Percentiles rank a stretch among this genome's conserved stretches.
Conservation (phyloP, 2,888 invertebrate species). For the Crepidodera aurea region DNA sequence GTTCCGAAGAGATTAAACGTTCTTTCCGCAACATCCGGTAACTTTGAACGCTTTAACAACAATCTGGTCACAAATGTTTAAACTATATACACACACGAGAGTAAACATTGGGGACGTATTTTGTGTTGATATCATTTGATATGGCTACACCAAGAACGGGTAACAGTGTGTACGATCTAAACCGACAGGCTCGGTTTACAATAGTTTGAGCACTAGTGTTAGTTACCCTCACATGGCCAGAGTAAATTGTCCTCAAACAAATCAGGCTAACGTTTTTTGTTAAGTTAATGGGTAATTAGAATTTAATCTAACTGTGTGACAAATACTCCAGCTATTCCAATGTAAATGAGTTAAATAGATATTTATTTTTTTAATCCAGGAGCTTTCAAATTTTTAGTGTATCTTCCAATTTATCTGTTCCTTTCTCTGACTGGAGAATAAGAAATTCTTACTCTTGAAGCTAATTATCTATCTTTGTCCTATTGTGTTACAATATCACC, state of each 20-base stretch:
- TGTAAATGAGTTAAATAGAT: too few relatives aligned
- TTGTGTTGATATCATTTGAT: conserved; percentile 25
- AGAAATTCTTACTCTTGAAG: too few relatives aligned
- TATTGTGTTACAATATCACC: too few relatives aligned
- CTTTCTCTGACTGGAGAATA: too few relatives aligned
- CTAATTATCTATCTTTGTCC: too few relatives aligned
- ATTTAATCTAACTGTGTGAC: too few relatives aligned
- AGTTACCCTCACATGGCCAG: conserved; percentile 8
- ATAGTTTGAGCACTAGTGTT: conserved; percentile 10
- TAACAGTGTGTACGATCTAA: conserved; percentile 19
- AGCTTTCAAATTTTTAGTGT: too few relatives aligned
- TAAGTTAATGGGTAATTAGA: neutral
- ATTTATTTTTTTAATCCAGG: too few relatives aligned
- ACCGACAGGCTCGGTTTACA: conserved; percentile 11
- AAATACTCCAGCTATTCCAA: too few relatives aligned
- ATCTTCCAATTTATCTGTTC: too few relatives aligned
- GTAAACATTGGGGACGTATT: conserved; percentile 4
- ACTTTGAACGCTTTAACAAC: neutral
- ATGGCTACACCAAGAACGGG: conserved; percentile 8
- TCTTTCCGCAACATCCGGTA: too few relatives aligned
- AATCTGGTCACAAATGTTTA: conserved; percentile 2
- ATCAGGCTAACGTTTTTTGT: conserved; percentile 1
- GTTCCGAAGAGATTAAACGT: too few relatives aligned
- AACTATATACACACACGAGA: neutral
- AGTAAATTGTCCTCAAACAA: conserved; percentile 9